Evolutionary conservation across 2,888 invertebrate genomes (phyloP).

Genomic region (Oeneis ivallda): DNA sequence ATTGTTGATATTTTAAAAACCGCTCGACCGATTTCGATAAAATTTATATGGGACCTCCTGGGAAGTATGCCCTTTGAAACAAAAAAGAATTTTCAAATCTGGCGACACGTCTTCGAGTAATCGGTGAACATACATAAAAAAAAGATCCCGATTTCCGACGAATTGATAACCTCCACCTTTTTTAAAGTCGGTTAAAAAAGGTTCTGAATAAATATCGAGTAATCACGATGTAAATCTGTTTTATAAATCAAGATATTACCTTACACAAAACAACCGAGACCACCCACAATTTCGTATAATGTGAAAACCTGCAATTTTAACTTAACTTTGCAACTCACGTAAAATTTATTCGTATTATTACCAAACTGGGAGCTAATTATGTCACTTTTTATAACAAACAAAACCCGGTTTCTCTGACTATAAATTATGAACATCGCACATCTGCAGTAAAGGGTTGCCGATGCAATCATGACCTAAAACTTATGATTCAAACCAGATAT

Average conservation of each 20-base stretch:
- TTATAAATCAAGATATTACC: background rate
- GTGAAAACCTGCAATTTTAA: background rate
- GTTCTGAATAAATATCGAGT: too few relatives aligned
- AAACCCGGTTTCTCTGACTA: background rate
- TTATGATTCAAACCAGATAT: background rate
- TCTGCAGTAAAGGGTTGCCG: slow-evolving; percentile 1
- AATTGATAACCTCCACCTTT: too few relatives aligned
- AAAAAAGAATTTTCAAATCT: too few relatives aligned
- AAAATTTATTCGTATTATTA: background rate
- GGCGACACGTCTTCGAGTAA: too few relatives aligned
- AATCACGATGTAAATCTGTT: background rate
- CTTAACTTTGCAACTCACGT: background rate
- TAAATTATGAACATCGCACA: background rate
- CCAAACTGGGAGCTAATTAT: background rate
- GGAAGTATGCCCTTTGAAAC: too few relatives aligned
- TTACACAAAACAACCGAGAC: background rate
- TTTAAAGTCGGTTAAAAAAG: too few relatives aligned
- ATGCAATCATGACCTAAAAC: background rate
- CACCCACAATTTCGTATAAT: background rate
- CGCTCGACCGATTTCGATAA: too few relatives aligned
- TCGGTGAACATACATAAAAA: too few relatives aligned
- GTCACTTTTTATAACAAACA: background rate
- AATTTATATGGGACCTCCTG: too few relatives aligned
- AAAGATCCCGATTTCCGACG: too few relatives aligned
- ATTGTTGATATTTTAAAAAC: too few relatives aligned